phyloP scores from a whole-genome alignment of 1,140 invertebrate species.

The Leptinotarsa defecta region DNA sequence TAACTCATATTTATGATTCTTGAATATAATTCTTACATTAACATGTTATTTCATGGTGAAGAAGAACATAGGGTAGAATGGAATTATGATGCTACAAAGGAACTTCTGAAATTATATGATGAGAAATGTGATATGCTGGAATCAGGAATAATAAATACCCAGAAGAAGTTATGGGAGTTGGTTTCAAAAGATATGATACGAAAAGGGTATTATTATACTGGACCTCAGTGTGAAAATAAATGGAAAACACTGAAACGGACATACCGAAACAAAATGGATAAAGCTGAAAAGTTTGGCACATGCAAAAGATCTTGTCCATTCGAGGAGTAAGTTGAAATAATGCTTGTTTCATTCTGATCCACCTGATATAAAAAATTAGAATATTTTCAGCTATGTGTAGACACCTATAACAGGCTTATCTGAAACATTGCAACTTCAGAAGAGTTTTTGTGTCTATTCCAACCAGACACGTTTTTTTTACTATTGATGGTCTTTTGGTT shows the following conservation, averaged over 20 bases:
- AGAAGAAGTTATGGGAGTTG: slow-evolving; percentile 27
- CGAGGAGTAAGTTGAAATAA: slow-evolving; percentile 12
- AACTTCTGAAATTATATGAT: slow-evolving; percentile 23
- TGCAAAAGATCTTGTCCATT: slow-evolving; percentile 24
- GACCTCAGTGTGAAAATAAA: slow-evolving; percentile 26
- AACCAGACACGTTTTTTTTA: no score
- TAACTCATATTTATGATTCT: no score
- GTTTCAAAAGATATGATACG: slow-evolving; percentile 16
- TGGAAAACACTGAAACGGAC: slow-evolving; percentile 24
- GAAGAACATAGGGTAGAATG: slow-evolving; percentile 25
- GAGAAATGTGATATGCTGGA: slow-evolving; percentile 28
- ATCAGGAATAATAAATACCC: slow-evolving; percentile 24
- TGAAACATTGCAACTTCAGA: no score
- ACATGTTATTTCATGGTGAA: not conserved
- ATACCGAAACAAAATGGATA: slow-evolving; percentile 14
- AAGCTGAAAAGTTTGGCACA: not conserved
- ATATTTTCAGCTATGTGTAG: no score
- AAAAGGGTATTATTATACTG: slow-evolving; percentile 19
- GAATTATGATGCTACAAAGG: slow-evolving; percentile 22
- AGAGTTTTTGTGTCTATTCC: no score
- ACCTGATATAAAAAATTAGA: no score
- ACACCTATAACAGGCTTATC: no score
- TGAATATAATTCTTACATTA: no score
- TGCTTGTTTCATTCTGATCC: no score
- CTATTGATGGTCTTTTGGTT: no score